Evolutionary conservation across 2,888 invertebrate species (phyloP).

Genomic region (Resseliella maxima): DNA sequence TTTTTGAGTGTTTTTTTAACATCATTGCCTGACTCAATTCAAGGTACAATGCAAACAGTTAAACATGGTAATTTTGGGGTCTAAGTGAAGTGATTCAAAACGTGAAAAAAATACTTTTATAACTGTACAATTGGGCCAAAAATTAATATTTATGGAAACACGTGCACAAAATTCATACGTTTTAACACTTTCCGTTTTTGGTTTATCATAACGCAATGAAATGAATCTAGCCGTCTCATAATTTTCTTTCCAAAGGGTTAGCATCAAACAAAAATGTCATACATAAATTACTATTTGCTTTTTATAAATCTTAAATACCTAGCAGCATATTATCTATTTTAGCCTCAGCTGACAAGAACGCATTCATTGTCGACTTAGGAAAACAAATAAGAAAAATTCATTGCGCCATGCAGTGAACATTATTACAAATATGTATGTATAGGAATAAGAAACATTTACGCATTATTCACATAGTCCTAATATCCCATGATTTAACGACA

Average conservation of each 20-base stretch:
- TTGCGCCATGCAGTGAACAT: too few relatives aligned
- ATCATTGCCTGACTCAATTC: slow-evolving; percentile 9
- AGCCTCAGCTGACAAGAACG: too few relatives aligned
- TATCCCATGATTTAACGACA: not conserved
- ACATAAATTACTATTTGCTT: too few relatives aligned
- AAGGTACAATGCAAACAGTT: not conserved
- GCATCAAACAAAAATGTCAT: too few relatives aligned
- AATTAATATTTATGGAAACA: slow-evolving; percentile 37
- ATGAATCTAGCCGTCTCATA: not conserved
- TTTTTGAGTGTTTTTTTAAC: slow-evolving; percentile 2
- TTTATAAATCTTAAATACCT: too few relatives aligned
- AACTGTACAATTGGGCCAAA: too few relatives aligned
- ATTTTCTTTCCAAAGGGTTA: not conserved
- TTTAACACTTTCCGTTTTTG: too few relatives aligned
- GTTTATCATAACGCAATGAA: not conserved
- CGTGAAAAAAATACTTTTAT: too few relatives aligned
- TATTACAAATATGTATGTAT: too few relatives aligned
- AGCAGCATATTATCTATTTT: too few relatives aligned
- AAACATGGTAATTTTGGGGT: not conserved
- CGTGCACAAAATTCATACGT: slow-evolving; percentile 18
- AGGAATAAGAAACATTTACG: slow-evolving; percentile 16
- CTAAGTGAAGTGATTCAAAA: not conserved
- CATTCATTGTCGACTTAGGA: too few relatives aligned
- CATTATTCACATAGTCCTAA: slow-evolving; percentile 20
- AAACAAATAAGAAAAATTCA: too few relatives aligned